Evolutionary conservation across 2,113 vertebrate species (phyloP).

Genomic region (Chunga burmeisteri): DNA sequence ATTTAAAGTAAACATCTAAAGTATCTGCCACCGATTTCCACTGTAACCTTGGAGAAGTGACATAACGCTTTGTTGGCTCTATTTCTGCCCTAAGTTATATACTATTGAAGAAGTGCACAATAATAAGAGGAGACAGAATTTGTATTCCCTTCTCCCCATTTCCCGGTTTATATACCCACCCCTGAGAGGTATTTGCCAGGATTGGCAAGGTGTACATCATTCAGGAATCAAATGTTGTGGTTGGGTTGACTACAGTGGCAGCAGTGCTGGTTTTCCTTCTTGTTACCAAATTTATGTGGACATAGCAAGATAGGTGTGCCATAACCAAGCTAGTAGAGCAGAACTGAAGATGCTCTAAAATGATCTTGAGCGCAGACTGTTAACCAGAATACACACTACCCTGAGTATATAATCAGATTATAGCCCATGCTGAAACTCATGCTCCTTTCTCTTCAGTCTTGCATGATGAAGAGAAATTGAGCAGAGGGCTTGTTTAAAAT

Average conservation of each 20-base stretch:
- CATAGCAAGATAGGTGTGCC: neutral
- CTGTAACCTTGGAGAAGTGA: slow-evolving; percentile 59
- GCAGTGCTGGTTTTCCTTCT: neutral
- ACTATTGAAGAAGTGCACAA: neutral
- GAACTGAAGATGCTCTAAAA: neutral
- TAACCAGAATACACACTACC: neutral
- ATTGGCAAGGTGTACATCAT: neutral
- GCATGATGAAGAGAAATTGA: neutral
- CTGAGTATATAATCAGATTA: neutral
- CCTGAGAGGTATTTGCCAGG: neutral
- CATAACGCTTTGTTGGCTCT: neutral
- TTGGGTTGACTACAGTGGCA: neutral
- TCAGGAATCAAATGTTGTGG: neutral
- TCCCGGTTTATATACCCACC: neutral
- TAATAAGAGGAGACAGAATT: neutral
- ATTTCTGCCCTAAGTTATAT: neutral
- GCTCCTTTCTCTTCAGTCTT: neutral
- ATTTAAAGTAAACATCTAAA: slow-evolving; percentile 61
- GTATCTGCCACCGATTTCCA: slow-evolving; percentile 21
- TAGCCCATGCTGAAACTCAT: neutral
- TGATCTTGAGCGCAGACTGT: neutral
- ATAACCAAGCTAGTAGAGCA: neutral
- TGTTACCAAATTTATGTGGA: neutral
- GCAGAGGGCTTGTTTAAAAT: neutral
- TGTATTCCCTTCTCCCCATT: neutral